Conservation (phyloP, 1,140 invertebrate genomes). For the Polypedilum vanderplanki region DNA sequence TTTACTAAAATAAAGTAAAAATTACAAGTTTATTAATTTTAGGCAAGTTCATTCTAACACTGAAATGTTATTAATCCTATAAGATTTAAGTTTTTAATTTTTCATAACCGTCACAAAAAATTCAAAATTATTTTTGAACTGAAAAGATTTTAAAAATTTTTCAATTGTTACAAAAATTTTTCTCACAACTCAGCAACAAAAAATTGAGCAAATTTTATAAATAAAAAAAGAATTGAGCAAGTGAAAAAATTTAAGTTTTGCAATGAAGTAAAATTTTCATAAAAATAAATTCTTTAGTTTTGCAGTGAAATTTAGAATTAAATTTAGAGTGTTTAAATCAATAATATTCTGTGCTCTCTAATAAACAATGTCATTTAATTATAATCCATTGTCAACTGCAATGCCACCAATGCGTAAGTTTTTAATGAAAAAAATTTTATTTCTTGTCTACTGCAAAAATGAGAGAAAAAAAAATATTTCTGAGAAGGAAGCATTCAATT, state of each 20-base stretch:
- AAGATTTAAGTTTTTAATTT: too few relatives aligned
- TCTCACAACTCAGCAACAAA: neutral
- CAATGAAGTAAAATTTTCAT: neutral
- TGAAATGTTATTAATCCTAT: too few relatives aligned
- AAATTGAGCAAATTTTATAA: neutral
- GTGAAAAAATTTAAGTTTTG: slow-evolving; percentile 1
- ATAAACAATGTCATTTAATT: neutral
- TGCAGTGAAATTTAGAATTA: too few relatives aligned
- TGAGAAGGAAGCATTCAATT: neutral
- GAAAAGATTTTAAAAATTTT: neutral
- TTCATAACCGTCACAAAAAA: too few relatives aligned
- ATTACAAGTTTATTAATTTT: too few relatives aligned
- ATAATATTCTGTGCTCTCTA: too few relatives aligned
- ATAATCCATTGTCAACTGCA: neutral
- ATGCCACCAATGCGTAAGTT: slow-evolving; percentile 24
- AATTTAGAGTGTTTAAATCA: too few relatives aligned
- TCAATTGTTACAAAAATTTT: too few relatives aligned
- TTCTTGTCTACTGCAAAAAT: neutral
- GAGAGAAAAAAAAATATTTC: neutral
- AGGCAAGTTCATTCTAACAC: too few relatives aligned
- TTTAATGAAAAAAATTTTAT: neutral
- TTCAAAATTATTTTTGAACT: neutral
- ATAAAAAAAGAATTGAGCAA: slow-evolving; percentile 6
- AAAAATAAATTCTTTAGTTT: too few relatives aligned
- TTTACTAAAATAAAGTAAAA: too few relatives aligned